Percentiles rank a stretch among this genome's conserved stretches.
phyloP scores from a whole-genome alignment of 2,113 vertebrate species.

The Hucho hucho region DNA sequence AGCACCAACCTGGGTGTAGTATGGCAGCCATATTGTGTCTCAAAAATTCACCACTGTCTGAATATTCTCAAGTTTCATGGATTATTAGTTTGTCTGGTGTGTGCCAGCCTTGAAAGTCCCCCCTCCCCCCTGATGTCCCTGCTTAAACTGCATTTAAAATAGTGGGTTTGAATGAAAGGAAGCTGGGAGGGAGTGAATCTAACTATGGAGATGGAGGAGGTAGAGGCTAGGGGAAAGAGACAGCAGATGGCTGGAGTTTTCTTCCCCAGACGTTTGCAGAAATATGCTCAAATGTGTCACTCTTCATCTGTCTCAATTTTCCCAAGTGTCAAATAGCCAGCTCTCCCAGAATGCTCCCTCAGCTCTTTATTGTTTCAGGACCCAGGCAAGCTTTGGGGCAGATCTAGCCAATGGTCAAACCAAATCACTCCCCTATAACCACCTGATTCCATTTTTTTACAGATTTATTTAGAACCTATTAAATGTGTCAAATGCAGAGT shows the following conservation, averaged over 20 bases:
- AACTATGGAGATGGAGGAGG: conserved; percentile 68
- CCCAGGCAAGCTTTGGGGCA: conserved; percentile 52
- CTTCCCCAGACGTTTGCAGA: conserved; percentile 65
- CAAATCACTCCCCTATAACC: conserved; percentile 54
- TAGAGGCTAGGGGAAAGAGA: conserved; percentile 55
- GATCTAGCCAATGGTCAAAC: conserved; percentile 64
- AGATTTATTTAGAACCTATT: background rate
- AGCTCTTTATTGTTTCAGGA: conserved; percentile 66
- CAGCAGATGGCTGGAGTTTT: conserved; percentile 65
- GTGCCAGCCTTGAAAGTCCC: conserved; percentile 37
- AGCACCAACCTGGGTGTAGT: no score
- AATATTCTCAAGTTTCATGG: background rate
- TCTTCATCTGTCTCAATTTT: conserved; percentile 65
- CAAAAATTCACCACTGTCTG: background rate
- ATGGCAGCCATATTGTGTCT: no score
- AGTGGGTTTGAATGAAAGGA: conserved; percentile 50
- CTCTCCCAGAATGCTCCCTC: conserved; percentile 49
- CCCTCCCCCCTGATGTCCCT: conserved; percentile 51
- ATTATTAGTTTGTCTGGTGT: conserved; percentile 11
- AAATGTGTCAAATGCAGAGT: conserved; percentile 7
- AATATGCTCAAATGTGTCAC: conserved; percentile 71
- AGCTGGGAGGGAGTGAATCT: conserved; percentile 53
- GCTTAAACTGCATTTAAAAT: conserved; percentile 60
- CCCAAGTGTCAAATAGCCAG: conserved; percentile 58
- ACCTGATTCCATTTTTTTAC: background rate